Evolutionary conservation across 2,888 invertebrate species (phyloP).

Genomic region (Oxyscelio sp.): DNA sequence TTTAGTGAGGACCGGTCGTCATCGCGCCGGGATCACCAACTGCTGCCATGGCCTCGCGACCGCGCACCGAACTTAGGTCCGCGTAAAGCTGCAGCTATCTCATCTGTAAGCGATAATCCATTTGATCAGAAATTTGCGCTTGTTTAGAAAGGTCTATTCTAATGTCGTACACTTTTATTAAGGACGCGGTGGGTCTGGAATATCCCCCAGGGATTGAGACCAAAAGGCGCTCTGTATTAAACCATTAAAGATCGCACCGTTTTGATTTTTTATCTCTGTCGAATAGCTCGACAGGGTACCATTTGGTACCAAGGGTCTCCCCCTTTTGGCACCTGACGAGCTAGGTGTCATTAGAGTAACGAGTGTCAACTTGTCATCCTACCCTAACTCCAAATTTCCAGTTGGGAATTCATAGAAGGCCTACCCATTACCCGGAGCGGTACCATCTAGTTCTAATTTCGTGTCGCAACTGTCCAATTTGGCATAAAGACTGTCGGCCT

Average conservation of each 20-base stretch:
- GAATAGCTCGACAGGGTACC: too few species aligned
- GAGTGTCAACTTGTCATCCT: too few species aligned
- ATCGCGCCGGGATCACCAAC: neutral
- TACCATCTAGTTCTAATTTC: neutral
- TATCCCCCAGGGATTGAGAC: too few species aligned
- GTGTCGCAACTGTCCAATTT: neutral
- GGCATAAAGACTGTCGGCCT: too few species aligned
- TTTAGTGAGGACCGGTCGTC: slow-evolving; percentile 13
- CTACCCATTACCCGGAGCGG: neutral
- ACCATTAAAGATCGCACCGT: too few species aligned
- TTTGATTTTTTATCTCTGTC: too few species aligned
- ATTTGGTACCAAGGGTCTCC: neutral
- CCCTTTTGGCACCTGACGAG: too few species aligned
- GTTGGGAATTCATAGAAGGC: too few species aligned
- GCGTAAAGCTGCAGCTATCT: slow-evolving; percentile 1
- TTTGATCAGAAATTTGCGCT: slow-evolving; percentile 8
- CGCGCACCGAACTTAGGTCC: neutral
- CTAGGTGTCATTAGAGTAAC: too few species aligned
- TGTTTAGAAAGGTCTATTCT: slow-evolving; percentile 45
- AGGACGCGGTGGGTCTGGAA: neutral
- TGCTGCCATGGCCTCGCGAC: slow-evolving; percentile 3
- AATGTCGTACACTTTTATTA: slow-evolving; percentile 44
- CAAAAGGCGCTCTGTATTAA: too few species aligned
- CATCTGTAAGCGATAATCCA: neutral
- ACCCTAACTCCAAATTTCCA: too few species aligned